Evolutionary conservation across 2,113 vertebrate genomes (phyloP), one percentile per base, ranked within the genome.

Genomic region (Psophia crepitans): DNA sequence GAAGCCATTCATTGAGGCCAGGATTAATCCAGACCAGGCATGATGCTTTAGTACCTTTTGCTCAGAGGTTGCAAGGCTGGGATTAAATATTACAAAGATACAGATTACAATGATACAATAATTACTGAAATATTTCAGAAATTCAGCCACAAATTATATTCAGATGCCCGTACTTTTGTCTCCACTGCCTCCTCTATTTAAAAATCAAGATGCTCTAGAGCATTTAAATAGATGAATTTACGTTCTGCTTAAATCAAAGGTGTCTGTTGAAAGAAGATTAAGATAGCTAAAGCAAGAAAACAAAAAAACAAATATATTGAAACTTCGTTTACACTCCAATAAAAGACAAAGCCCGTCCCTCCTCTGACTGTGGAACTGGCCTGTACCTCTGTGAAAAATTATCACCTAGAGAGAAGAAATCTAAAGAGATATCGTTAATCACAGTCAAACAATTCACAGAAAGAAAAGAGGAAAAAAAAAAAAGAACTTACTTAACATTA

Each of bases 361-460:
- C 98, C 96, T 97, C 96, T 97, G 97, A 97, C 98, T 98, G 98
- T 90, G 96, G 97, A 98, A 98, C 98, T 99, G 99, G 99, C 99
- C 99, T 99, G 99, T 99, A 99, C 99, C 99, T 99, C 98, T 99
- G 99, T 99, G 99, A 98, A 99, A 98, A 99, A 97, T 99, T 98
- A 99, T 98, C 98, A 99, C 99, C 99, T 99, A 99, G 98, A 99
- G 99, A 99, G 98, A 98, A 99, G 98, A 99, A 98, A 99, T 99
- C 99, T 99, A 99, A 99, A 99, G 98, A 99, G 98, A 99, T 98
- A 99, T 98, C 96, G 98, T 99, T 99, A 99, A 99, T 99, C 99
- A 99, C 99, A 99, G 98, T 98, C 98, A 99, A 99, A 99, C 98
- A 99, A 98, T 99, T 99, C 98, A 99, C 98, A 99, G 97, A 98